Percentiles rank a stretch among this genome's conserved stretches.
Evolutionary conservation across 2,113 vertebrate species (phyloP).

Genomic region (Marmota flaviventris): DNA sequence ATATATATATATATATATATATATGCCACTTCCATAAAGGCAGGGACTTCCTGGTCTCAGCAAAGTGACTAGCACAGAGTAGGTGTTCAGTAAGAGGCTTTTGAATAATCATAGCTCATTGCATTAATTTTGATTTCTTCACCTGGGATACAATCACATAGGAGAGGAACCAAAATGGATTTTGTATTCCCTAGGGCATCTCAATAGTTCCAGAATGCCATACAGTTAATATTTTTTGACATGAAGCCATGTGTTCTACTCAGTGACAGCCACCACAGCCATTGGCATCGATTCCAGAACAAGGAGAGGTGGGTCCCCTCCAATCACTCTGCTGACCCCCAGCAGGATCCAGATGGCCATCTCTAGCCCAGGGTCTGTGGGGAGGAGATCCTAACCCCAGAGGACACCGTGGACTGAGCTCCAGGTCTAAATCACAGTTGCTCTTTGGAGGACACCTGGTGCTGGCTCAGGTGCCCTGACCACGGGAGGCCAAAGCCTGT

Average conservation of each 20-base stretch:
- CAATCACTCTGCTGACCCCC: background rate
- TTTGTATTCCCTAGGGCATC: background rate
- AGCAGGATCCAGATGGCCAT: background rate
- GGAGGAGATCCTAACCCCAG: background rate
- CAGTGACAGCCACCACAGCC: background rate
- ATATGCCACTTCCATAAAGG: accelerated
- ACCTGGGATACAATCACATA: too few relatives aligned
- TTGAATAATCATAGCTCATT: background rate
- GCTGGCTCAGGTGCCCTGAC: background rate
- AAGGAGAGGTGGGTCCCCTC: background rate
- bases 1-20: too few relatives aligned
- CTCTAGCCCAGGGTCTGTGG: background rate
- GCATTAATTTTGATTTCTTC: background rate
- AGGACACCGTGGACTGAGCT: background rate
- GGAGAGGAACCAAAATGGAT: background rate
- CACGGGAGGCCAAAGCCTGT: background rate
- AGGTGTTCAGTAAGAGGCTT: background rate
- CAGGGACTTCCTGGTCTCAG: background rate
- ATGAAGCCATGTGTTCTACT: background rate
- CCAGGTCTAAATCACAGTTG: background rate
- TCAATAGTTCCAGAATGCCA: background rate
- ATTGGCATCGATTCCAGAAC: background rate
- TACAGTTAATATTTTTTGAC: background rate
- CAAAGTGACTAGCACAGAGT: background rate
- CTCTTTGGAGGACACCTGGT: background rate